These are phyloP conservation scores for Cynoglossus semilaevis DNA, from an alignment of 2,113 vertebrate genomes.

Conservation along the genomic window DNA sequence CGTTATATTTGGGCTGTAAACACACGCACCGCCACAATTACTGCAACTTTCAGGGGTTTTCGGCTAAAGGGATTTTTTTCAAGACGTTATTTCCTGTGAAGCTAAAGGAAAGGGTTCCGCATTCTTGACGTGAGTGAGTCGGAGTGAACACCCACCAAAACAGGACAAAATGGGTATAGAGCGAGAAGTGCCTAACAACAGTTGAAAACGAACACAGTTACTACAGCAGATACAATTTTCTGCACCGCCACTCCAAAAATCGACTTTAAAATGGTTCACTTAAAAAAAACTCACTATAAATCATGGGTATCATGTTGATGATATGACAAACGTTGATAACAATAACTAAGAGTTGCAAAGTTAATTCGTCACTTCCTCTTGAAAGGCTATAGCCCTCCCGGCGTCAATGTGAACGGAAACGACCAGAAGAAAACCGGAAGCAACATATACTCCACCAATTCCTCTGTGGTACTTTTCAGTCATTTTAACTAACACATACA, in stretches of 20 bases:
- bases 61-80: neutral
- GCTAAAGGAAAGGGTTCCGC: conserved; percentile 68
- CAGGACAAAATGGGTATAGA: neutral
- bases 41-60: neutral
- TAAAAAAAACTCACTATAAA: too few relatives aligned
- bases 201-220: neutral
- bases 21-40: neutral
- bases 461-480: too few relatives aligned
- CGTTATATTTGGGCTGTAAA: too few relatives aligned
- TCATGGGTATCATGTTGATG: neutral
- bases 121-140: conserved; percentile 62
- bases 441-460: neutral
- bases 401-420: neutral
- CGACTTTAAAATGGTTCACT: too few relatives aligned
- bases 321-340: conserved; percentile 54
- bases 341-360: conserved; percentile 64
- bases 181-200: neutral
- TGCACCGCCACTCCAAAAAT: too few relatives aligned
- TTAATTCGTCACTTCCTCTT: conserved; percentile 74
- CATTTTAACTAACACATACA: too few relatives aligned
- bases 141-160: conserved; percentile 38
- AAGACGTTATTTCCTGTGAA: conserved; percentile 54
- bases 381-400: conserved; percentile 47
- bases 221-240: too few relatives aligned
- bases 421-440: conserved; percentile 36